Evolutionary conservation across 2,888 invertebrate genomes (phyloP), one percentile per base, ranked within the genome.

Genomic region (Leptinotarsa rubiginosa): DNA sequence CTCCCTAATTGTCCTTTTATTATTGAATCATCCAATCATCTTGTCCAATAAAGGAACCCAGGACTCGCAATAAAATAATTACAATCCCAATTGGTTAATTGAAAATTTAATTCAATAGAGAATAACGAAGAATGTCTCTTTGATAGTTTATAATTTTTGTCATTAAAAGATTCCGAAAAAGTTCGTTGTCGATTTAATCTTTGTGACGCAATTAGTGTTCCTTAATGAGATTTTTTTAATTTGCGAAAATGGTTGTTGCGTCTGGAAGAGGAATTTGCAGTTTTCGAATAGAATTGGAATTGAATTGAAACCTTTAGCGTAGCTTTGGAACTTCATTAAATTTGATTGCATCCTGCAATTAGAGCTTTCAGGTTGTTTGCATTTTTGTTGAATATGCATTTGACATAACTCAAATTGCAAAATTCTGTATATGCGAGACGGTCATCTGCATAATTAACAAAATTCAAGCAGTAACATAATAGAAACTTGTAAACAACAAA

Each of bases 11-110:
- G 78, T 78, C 64, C 76, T 75, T 80, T 78, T 78, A 81, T 79
- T 78, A 82, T 81, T 79, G 75, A 81, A 82, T 82, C 76, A 82
- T 79, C 75, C 80, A 80, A 83, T 83, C 77, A 77, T 76, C 67
- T 73, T 68, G 64, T 77, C 72, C 72, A 79, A 81, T 78, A 76
- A 79, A 79, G 65, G 18, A 59, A 47, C 22, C 75, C 75, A 62
- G 18, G 22, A 41, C 73, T 75, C 76, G 77, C 78, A 83, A 86
- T 84, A 80, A 85, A 84, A 84, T 85, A 87, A 86, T 86, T 85
- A 82, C 82, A 81, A 82, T 84, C 83, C 83, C 83, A 87, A 87
- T 87, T 86, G 86, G 84, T 83, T 85, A 85, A 87, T 86, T 85
- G 84, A 82, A 82, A 83, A 85, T 84, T 84, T 81, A 84, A 86